These are phyloP conservation scores for Poecile montanus DNA, from an alignment of 2,797 vertebrate genomes.

Conservation along the genomic window DNA sequence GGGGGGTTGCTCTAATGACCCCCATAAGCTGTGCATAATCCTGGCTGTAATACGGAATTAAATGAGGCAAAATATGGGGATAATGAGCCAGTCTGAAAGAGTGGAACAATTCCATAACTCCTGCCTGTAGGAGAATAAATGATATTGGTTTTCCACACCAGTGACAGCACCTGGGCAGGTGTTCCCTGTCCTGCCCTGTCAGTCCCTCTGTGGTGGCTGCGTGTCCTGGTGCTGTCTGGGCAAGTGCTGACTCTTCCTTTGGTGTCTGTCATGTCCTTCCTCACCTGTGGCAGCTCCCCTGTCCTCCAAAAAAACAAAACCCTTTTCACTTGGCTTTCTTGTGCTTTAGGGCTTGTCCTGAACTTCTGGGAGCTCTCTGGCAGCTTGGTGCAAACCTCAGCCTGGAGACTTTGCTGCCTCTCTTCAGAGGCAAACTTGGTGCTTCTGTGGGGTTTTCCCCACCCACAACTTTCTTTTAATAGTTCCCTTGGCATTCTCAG, in stretches of 20 bases:
- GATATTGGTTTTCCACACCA: background rate
- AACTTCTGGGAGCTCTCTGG: background rate
- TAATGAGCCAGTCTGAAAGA: background rate
- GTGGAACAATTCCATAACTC: background rate
- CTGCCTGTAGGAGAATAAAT: background rate
- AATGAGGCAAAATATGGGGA: background rate
- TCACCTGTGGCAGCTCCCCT: background rate
- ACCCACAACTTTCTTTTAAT: background rate
- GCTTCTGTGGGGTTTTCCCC: background rate
- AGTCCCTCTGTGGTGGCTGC: background rate
- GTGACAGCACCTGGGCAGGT: background rate
- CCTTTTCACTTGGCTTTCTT: background rate
- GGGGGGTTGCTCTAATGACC: background rate
- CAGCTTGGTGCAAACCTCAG: background rate
- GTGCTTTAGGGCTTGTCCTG: background rate
- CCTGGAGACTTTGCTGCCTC: background rate
- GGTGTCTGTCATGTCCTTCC: background rate
- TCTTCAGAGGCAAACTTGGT: background rate
- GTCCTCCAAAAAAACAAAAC: background rate
- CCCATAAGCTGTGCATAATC: background rate
- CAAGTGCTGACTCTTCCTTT: background rate
- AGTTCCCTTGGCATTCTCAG: background rate
- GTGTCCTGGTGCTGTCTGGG: background rate
- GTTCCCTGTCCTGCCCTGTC: background rate
- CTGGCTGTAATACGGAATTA: background rate